Percentiles rank a stretch among this genome's conserved stretches.
Conservation (phyloP, 2,888 invertebrate genomes). For the Ophioninae sp. region DNA sequence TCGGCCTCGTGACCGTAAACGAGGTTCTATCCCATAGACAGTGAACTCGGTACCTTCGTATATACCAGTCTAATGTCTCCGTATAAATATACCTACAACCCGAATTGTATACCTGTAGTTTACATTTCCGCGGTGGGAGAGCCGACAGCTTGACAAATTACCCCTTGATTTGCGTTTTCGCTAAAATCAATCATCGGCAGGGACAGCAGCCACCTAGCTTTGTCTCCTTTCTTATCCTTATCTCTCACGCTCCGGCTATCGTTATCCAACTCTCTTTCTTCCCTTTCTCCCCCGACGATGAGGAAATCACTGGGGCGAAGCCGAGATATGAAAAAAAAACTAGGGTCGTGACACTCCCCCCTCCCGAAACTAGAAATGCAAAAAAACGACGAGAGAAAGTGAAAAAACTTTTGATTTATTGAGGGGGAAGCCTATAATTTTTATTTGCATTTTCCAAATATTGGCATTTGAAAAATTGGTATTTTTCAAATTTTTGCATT, state of each 20-base stretch:
- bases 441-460: too few relatives aligned
- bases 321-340: too few relatives aligned
- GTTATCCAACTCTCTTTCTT: neutral
- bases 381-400: too few relatives aligned
- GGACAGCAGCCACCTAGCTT: conserved; percentile 48
- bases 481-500: too few relatives aligned
- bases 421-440: too few relatives aligned
- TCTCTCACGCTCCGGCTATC: neutral
- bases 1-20: conserved; percentile 62
- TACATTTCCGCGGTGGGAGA: conserved; percentile 68
- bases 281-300: neutral
- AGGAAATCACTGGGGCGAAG: too few relatives aligned
- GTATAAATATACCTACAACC: conserved; percentile 8
- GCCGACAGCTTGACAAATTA: conserved; percentile 81
- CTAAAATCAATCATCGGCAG: conserved; percentile 78
- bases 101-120: conserved; percentile 48
- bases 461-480: too few relatives aligned
- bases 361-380: too few relatives aligned
- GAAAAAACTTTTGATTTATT: too few relatives aligned
- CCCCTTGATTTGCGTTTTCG: conserved; percentile 80
- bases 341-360: too few relatives aligned
- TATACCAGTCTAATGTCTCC: conserved; percentile 16
- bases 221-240: neutral
- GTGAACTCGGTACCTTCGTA: conserved; percentile 7
- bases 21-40: conserved; percentile 47